Evolutionary conservation across 2,888 invertebrate species (phyloP).

Genomic region (Lordiphosa andalusiaca): DNA sequence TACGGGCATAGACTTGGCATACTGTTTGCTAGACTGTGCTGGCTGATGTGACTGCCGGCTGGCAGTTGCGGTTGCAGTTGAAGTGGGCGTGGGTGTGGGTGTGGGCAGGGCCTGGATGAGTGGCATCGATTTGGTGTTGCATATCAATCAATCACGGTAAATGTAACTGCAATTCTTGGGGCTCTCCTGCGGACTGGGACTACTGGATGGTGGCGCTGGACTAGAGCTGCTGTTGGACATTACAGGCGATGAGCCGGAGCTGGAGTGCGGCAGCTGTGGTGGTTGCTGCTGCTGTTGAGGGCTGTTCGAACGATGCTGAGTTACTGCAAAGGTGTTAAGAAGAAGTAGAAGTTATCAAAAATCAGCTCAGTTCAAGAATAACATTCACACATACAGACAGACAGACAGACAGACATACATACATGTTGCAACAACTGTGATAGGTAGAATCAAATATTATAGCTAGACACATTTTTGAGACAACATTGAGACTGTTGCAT

Average conservation of each 20-base stretch:
- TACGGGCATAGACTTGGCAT: conserved; percentile 70
- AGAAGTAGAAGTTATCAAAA: neutral
- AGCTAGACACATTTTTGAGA: conserved; percentile 21
- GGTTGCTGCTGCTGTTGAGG: conserved; percentile 78
- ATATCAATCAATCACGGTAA: conserved; percentile 81
- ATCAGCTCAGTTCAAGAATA: neutral
- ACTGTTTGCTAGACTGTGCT: conserved; percentile 28
- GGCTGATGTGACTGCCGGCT: conserved; percentile 21
- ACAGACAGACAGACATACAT: conserved; percentile 2
- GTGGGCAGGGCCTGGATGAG: conserved; percentile 75
- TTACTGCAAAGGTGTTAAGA: conserved; percentile 72
- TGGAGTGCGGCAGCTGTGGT: conserved; percentile 76
- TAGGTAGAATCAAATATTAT: conserved; percentile 16
- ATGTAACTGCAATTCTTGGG: conserved; percentile 81
- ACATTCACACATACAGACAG: conserved; percentile 16
- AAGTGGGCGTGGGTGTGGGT: conserved; percentile 36
- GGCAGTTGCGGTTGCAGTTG: conserved; percentile 25
- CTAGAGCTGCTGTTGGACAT: conserved; percentile 81
- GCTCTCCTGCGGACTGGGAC: conserved; percentile 81
- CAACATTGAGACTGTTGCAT: conserved; percentile 68
- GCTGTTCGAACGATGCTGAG: conserved; percentile 81
- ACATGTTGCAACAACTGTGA: conserved; percentile 72
- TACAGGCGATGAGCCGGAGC: conserved; percentile 81
- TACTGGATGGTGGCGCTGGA: conserved; percentile 81
- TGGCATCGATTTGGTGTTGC: conserved; percentile 81